These are phyloP conservation scores for Drosophila gunungcola DNA, from an alignment of 1,140 invertebrate genomes.

Conservation along the genomic window DNA sequence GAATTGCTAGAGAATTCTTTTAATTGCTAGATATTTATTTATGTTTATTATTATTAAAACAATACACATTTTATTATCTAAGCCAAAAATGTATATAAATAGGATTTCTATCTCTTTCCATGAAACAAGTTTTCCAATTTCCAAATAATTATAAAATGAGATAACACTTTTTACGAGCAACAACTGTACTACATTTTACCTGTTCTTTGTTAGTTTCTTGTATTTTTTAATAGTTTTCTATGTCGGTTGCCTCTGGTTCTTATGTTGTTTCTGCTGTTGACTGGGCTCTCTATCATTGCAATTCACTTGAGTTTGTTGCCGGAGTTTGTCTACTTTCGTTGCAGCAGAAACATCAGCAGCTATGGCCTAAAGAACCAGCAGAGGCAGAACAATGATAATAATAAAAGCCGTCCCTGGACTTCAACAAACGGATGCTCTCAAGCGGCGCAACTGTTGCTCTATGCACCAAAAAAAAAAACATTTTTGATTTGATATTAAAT, in stretches of 20 bases:
- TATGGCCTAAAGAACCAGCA: slow-evolving; percentile 28
- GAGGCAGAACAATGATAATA: slow-evolving; percentile 50
- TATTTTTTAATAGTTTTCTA: slow-evolving; percentile 35
- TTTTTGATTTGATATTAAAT: background rate
- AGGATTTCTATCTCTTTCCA: no score
- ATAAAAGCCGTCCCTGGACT: slow-evolving; percentile 59
- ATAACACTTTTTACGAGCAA: slow-evolving; percentile 53
- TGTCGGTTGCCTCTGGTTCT: slow-evolving; percentile 46
- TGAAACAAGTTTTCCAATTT: background rate
- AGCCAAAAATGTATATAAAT: background rate
- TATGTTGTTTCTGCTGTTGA: slow-evolving; percentile 36
- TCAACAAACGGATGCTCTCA: slow-evolving; percentile 70
- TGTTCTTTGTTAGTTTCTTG: slow-evolving; percentile 39
- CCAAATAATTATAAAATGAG: background rate
- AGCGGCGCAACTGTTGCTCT: slow-evolving; percentile 65
- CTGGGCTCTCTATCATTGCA: slow-evolving; percentile 68
- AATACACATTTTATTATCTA: no score
- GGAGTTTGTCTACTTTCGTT: slow-evolving; percentile 48
- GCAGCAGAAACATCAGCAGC: slow-evolving; percentile 24
- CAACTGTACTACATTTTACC: slow-evolving; percentile 51
- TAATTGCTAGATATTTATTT: no score
- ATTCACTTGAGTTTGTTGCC: slow-evolving; percentile 63
- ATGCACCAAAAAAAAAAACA: slow-evolving; percentile 7
- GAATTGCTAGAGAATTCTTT: no score
- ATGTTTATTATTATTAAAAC: no score